Evolutionary conservation across 2,113 vertebrate species (phyloP).

Genomic region (Oenanthe melanoleuca): DNA sequence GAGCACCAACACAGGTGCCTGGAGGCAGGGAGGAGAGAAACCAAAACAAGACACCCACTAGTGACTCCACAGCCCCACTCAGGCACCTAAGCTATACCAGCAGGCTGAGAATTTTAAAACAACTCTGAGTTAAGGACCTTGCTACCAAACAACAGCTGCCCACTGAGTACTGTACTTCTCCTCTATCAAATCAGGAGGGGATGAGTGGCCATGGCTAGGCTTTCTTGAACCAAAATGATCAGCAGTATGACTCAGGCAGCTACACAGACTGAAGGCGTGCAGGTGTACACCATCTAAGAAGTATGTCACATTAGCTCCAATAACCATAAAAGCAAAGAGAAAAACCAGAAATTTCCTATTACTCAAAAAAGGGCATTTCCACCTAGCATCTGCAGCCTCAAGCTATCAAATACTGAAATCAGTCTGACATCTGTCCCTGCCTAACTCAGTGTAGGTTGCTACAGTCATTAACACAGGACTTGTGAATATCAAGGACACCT

Average conservation of each 20-base stretch:
- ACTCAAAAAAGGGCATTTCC: not conserved
- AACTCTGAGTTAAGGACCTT: not conserved
- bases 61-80: not conserved
- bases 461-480: not conserved
- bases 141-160: not conserved
- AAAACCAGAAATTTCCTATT: not conserved
- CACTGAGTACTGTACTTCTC: not conserved
- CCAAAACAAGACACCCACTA: not conserved
- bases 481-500: not conserved
- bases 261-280: not conserved
- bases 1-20: not conserved
- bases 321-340: not conserved
- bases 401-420: not conserved
- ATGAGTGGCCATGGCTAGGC: not conserved
- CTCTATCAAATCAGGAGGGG: not conserved
- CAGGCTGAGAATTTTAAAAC: not conserved
- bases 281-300: not conserved
- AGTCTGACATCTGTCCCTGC: not conserved
- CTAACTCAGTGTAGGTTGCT: not conserved
- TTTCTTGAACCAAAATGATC: not conserved
- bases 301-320: not conserved
- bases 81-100: not conserved
- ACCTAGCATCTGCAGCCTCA: not conserved
- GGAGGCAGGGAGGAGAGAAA: not conserved
- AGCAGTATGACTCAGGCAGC: not conserved